Evolutionary conservation across 2,797 vertebrate genomes (phyloP), one percentile per base, ranked within the genome.

Genomic region (Thalassophryne amazonica): DNA sequence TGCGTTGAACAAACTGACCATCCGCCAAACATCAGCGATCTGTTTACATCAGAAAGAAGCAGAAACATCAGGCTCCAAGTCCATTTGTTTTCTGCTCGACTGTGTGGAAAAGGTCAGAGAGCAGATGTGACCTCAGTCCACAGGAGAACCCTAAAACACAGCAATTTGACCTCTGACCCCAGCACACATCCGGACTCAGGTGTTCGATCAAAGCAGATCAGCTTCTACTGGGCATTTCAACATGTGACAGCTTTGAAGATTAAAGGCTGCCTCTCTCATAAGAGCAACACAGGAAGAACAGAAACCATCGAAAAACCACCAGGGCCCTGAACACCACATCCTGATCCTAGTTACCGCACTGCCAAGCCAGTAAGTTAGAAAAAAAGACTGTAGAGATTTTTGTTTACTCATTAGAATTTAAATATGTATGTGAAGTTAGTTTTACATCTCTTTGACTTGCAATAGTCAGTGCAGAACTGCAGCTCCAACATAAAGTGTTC

Each of bases 41-140:
- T n/a, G n/a, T n/a, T n/a, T n/a, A n/a, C n/a, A n/a, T n/a, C n/a
- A n/a, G n/a, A n/a, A n/a, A n/a, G n/a, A n/a, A n/a, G n/a, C n/a
- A n/a, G n/a, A n/a, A n/a, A n/a, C n/a, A n/a, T n/a, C n/a, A n/a
- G n/a, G n/a, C n/a, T n/a, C n/a, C n/a, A n/a, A n/a, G n/a, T n/a
- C 13, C n/a, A 3, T 11, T 2, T 7, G 7, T n/a, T 4, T 2
- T 29, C 35, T 37, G 46, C 45, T 33, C 3, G 17, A 38, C 33
- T 22, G 21, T 0, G 24, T 3, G 2, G n/a, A 46, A 16, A 17
- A 35, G 69, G 55, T 65, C 61, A 42, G 24, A 38, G 45, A 5
- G n/a, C 70, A 69, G 54, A 62, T 45, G 3, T 7, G 21, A 69
- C 37, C 63, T 28, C 18, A 12, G 4, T 29, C 35, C 32, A 16